Conservation (phyloP, 2,888 invertebrate species). For the Heliothis peltigera region DNA sequence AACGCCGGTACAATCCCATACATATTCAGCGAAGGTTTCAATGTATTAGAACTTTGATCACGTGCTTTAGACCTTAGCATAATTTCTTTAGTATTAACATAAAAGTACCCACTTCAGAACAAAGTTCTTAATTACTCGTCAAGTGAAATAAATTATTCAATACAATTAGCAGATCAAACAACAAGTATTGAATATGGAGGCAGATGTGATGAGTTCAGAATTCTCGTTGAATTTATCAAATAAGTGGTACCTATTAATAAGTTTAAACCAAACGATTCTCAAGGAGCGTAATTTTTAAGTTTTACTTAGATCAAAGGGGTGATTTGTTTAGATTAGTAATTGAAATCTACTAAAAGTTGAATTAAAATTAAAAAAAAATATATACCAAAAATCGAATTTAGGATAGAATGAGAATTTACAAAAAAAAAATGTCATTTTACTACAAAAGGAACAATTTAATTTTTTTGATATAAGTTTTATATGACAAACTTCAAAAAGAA, state of each 20-base stretch:
- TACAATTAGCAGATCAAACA: slow-evolving; percentile 79
- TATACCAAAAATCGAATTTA: too few species aligned
- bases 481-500: too few species aligned
- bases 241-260: slow-evolving; percentile 18
- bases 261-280: slow-evolving; percentile 27
- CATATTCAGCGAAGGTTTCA: slow-evolving; percentile 75
- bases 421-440: too few species aligned
- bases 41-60: slow-evolving; percentile 78
- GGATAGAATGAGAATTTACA: too few species aligned
- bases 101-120: slow-evolving; percentile 72
- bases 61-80: slow-evolving; percentile 74
- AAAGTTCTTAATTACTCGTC: slow-evolving; percentile 82
- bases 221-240: slow-evolving; percentile 34
- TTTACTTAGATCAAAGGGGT: slow-evolving; percentile 27
- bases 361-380: too few species aligned
- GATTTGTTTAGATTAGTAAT: slow-evolving; percentile 18
- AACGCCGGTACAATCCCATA: slow-evolving; percentile 63
- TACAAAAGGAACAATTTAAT: too few species aligned
- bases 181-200: slow-evolving; percentile 66
- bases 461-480: too few species aligned
- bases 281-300: slow-evolving; percentile 18
- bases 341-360: background rate
- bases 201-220: slow-evolving; percentile 55
- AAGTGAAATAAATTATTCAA: slow-evolving; percentile 83
- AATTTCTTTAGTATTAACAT: slow-evolving; percentile 77